These are phyloP conservation scores for Cynopterus sphinx DNA, from an alignment of 2,797 vertebrate species.

Conservation along the genomic window DNA sequence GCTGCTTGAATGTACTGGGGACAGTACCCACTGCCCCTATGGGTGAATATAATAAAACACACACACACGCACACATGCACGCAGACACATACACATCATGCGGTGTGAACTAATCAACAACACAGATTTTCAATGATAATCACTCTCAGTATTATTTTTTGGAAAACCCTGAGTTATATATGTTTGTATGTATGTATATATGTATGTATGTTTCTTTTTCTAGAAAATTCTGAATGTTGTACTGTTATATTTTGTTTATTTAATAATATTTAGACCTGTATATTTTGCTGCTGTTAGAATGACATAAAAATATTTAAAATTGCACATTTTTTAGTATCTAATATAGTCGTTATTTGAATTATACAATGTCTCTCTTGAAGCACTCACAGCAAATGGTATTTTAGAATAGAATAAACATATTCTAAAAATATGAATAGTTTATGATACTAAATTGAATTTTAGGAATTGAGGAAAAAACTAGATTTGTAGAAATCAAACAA, in stretches of 20 bases:
- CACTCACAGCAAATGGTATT: conserved; percentile 50
- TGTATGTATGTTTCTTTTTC: not conserved
- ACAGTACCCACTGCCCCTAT: not conserved
- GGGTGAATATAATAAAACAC: not conserved
- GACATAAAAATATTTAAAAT: conserved; percentile 58
- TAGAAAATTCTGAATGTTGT: not conserved
- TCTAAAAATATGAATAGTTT: conserved; percentile 56
- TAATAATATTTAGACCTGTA: not conserved
- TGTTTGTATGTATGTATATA: not conserved
- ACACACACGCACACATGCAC: not conserved
- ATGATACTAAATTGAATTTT: conserved; percentile 62
- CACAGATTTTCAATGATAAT: not conserved
- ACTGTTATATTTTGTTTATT: not conserved
- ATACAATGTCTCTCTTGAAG: conserved; percentile 50
- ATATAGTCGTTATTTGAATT: conserved; percentile 52
- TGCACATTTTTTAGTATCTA: conserved; percentile 45
- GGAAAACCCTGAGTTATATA: not conserved
- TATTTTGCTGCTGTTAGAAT: conserved; percentile 55
- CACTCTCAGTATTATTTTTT: not conserved
- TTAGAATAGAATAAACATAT: conserved; percentile 53
- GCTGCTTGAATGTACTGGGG: not conserved
- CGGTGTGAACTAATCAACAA: not conserved
- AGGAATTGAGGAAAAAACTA: conserved; percentile 44
- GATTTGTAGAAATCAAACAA: conserved; percentile 26
- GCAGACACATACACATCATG: not conserved